These are phyloP conservation scores for Chionodraco myersi DNA, from an alignment of 2,113 vertebrate species.

Conservation along the genomic window DNA sequence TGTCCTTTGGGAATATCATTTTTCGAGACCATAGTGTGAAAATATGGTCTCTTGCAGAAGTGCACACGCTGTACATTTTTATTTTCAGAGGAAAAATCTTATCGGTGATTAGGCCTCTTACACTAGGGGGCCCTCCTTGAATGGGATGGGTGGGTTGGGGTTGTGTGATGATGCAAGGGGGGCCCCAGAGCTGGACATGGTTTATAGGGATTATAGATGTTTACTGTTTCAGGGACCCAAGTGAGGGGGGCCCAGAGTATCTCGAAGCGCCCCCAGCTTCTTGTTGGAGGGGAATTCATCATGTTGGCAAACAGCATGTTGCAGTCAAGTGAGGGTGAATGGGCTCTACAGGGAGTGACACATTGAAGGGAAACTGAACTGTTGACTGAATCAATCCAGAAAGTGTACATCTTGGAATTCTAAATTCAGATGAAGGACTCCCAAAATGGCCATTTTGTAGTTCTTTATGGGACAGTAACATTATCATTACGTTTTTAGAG, in stretches of 20 bases:
- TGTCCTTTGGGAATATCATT: not conserved
- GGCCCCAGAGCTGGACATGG: conserved; percentile 21
- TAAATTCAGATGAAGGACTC: not conserved
- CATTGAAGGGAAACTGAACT: not conserved
- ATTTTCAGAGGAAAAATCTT: conserved; percentile 31
- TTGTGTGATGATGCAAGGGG: conserved; percentile 48
- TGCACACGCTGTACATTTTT: not conserved
- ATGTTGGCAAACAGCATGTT: not conserved
- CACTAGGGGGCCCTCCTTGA: not conserved
- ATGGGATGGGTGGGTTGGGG: not conserved
- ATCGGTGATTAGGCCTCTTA: conserved; percentile 6
- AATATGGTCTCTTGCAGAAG: not conserved
- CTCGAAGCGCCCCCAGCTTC: not conserved
- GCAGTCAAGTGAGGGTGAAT: conserved; percentile 8
- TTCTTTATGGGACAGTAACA: conserved; percentile 4
- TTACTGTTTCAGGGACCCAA: conserved; percentile 57
- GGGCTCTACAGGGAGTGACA: not conserved
- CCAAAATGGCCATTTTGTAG: not conserved
- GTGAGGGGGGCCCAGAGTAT: conserved; percentile 27
- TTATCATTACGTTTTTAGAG: conserved; percentile 11
- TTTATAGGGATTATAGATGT: conserved; percentile 60
- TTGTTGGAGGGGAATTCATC: conserved; percentile 17
- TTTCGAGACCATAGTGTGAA: not conserved
- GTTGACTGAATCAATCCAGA: not conserved
- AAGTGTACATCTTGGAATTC: not conserved